Base-by-base conservation (phyloP, 2,888 invertebrate genomes). In the Drosophila testacea region DNA sequence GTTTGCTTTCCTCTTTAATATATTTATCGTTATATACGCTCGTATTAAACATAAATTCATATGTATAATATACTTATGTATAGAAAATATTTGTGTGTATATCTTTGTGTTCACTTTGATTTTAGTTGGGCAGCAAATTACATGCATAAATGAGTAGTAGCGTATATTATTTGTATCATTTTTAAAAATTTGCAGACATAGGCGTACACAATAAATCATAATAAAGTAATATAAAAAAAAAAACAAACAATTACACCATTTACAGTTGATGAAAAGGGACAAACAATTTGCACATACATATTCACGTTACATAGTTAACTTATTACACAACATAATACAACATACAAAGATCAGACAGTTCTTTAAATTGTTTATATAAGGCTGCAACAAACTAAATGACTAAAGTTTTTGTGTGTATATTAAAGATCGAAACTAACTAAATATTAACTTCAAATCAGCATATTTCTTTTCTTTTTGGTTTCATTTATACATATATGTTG, bases 1-100 rank as follows among this genome's bases (percentile, higher is more conserved):
- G 52, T 60, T 70, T 81, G 81, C 69, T 69, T 77, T 69, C 64
- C 68, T 56, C 16, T 62, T 54, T 56, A 62, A 57, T 76, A 68
- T 51, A 27, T 34, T 22, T 38, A 34, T 60, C 48, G 51, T 56
- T 65, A 59, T 55, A 65, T 73, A 62, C 65, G 75, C 59, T 69
- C 50, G 61, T 61, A 46, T 57, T 69, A 68, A 48, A 47, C 57
- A 60, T 44, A 63, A 42, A 44, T 51, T 60, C 38, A 51, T 38
- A 42, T 46, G 46, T 47, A 52, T 64, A 51, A 42, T 59, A 32
- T 56, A 63, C 57, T 56, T 54, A 60, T 60, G 66, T 72, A 67
- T 85, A 82, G 63, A 88, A 83, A 83, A 88, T 88, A 77, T 88
- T 83, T 83, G 89, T 88, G 87, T 83, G 87, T 80, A 77, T 83